A percentile compares a stretch with the other conserved stretches of the same genome.
phyloP scores from a whole-genome alignment of 64 coral and sea anemone genomes.

The Cladopsammia gracilis region DNA sequence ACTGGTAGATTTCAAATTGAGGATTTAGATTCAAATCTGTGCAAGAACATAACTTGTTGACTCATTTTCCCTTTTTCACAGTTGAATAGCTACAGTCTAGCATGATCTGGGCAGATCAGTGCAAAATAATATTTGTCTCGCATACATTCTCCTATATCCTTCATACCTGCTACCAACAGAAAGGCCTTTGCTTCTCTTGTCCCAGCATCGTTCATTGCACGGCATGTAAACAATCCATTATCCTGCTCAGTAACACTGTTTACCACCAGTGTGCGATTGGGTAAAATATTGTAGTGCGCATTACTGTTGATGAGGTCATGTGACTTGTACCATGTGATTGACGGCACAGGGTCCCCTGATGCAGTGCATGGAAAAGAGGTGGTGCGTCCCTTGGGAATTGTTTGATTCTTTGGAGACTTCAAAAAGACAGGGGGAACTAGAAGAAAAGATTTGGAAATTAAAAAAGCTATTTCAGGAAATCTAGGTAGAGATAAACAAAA shows the following conservation, averaged over 20 bases:
- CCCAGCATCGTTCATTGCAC: conserved; percentile 74
- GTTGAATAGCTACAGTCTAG: too few species aligned
- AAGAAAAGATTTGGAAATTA: neutral
- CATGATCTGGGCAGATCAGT: neutral
- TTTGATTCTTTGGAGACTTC: conserved; percentile 64
- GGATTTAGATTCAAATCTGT: neutral
- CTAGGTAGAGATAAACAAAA: too few species aligned
- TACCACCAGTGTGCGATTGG: conserved; percentile 59
- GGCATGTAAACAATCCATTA: conserved; percentile 69
- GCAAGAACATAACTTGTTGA: too few species aligned
- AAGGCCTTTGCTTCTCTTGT: conserved; percentile 41
- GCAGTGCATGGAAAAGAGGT: conserved; percentile 61
- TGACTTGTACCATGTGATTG: conserved; percentile 72
- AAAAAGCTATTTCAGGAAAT: too few species aligned
- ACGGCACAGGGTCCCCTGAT: conserved; percentile 70
- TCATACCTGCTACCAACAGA: conserved; percentile 75
- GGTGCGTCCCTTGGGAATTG: conserved; percentile 48
- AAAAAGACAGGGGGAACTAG: conserved; percentile 64
- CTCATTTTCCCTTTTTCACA: too few species aligned
- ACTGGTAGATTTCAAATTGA: too few species aligned
- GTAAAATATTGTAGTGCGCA: conserved; percentile 34
- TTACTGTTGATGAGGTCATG: neutral
- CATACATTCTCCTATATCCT: too few species aligned
- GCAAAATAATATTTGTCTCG: neutral
- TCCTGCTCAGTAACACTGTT: conserved; percentile 43